A percentile compares a stretch with the other conserved stretches of the same genome.
Evolutionary conservation across 2,888 invertebrate genomes (phyloP).

Genomic region (Andrena dorsata): DNA sequence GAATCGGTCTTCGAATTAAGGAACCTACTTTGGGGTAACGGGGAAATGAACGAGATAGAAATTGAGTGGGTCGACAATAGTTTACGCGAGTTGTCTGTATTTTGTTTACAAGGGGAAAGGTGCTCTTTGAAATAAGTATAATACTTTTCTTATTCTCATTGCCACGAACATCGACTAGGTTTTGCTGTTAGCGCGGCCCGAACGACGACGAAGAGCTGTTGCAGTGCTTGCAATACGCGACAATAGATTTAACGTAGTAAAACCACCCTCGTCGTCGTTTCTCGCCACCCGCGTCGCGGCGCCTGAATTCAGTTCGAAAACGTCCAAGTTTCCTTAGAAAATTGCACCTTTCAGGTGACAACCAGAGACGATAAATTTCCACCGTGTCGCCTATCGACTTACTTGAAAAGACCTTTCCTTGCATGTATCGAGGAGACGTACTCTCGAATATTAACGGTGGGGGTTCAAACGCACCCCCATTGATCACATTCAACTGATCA

Average conservation of each 20-base stretch:
- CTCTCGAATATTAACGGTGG: neutral
- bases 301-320: constrained; percentile 65
- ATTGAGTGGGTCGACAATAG: too few species aligned
- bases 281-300: constrained; percentile 76
- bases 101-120: too few species aligned
- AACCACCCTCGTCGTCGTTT: constrained; percentile 36
- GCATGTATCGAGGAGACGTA: neutral
- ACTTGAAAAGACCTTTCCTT: neutral
- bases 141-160: neutral
- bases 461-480: neutral
- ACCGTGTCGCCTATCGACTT: neutral
- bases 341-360: constrained; percentile 47
- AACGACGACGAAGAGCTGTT: constrained; percentile 66
- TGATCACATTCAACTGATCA: neutral
- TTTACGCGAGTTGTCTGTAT: too few species aligned
- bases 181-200: neutral
- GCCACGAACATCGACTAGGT: neutral
- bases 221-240: constrained; percentile 54
- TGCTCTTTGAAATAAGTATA: too few species aligned
- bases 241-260: constrained; percentile 67
- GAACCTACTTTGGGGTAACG: too few species aligned
- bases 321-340: constrained; percentile 47
- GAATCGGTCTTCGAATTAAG: neutral
- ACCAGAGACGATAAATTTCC: constrained; percentile 52
- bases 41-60: too few species aligned